These are phyloP conservation scores for Aphodius granarius DNA, from an alignment of 2,888 invertebrate genomes.

Conservation along the genomic window DNA sequence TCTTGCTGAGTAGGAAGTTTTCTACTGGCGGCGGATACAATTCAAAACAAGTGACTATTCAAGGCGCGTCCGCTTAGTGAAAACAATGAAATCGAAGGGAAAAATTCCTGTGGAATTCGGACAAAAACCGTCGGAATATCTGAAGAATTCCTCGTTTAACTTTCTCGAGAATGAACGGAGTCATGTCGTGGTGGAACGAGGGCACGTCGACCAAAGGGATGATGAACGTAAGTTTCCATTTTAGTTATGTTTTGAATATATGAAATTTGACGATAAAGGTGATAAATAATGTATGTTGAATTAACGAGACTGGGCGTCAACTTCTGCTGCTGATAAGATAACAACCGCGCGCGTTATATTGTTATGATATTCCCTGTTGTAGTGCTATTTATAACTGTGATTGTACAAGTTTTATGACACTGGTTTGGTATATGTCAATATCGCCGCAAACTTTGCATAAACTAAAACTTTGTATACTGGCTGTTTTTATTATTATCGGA, in stretches of 20 bases:
- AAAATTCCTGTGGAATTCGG: conserved; percentile 21
- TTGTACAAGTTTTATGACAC: too few relatives aligned
- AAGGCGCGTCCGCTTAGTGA: not conserved
- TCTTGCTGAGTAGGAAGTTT: not conserved
- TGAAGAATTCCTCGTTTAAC: conserved; percentile 42
- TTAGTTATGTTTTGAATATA: not conserved
- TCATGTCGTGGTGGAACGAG: conserved; percentile 30
- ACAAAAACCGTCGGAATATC: conserved; percentile 34
- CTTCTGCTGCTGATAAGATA: not conserved
- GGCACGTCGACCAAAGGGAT: conserved; percentile 4
- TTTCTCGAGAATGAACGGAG: conserved; percentile 43
- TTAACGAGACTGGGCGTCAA: not conserved
- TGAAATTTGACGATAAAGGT: not conserved
- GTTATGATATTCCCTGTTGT: not conserved
- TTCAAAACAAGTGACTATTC: not conserved
- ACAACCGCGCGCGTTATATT: not conserved
- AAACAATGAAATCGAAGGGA: conserved; percentile 20
- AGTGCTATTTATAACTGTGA: not conserved
- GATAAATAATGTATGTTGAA: not conserved
- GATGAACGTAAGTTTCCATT: conserved; percentile 10
- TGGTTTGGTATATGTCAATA: too few relatives aligned
- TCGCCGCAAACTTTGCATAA: too few relatives aligned
- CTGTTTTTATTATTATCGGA: too few relatives aligned
- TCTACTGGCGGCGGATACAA: not conserved
- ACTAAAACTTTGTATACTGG: not conserved